phyloP scores from a whole-genome alignment of 2,113 vertebrate genomes.

The Bathybates hornii region DNA sequence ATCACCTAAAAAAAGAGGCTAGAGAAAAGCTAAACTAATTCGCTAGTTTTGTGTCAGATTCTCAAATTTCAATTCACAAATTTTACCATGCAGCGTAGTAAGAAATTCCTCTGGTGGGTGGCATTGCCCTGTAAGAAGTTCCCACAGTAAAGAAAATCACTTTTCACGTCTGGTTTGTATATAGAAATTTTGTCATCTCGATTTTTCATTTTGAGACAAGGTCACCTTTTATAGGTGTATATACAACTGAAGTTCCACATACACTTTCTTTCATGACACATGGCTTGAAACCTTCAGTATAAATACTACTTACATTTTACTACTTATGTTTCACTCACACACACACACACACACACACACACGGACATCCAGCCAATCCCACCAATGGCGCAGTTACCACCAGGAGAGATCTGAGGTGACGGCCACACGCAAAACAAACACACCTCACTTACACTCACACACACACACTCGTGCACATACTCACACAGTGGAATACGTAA shows the following conservation, averaged over 20 bases:
- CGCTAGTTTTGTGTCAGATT: neutral
- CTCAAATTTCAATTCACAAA: conserved; percentile 9
- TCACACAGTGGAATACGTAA: neutral
- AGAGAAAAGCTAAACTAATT: neutral
- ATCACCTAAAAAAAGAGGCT: neutral
- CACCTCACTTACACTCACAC: neutral
- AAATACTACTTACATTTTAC: conserved; percentile 33
- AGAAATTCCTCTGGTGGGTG: conserved; percentile 32
- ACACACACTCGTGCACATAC: neutral
- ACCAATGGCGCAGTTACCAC: conserved; percentile 41
- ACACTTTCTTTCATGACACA: conserved; percentile 30
- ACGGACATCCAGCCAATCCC: neutral
- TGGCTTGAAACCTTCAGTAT: conserved; percentile 18
- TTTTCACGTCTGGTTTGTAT: conserved; percentile 24
- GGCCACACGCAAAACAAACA: conserved; percentile 58
- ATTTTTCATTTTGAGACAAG: conserved; percentile 9
- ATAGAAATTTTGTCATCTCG: neutral
- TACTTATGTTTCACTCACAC: neutral
- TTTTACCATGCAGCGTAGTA: neutral
- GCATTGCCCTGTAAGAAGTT: conserved; percentile 2
- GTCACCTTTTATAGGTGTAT: neutral
- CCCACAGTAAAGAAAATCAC: neutral
- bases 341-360: neutral
- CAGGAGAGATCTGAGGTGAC: conserved; percentile 57
- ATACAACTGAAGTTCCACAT: neutral